A percentile compares a stretch with the other conserved stretches of the same genome.
These are phyloP conservation scores for Dugesia japonica DNA, from an alignment of 2,888 invertebrate genomes.

Conservation along the genomic window DNA sequence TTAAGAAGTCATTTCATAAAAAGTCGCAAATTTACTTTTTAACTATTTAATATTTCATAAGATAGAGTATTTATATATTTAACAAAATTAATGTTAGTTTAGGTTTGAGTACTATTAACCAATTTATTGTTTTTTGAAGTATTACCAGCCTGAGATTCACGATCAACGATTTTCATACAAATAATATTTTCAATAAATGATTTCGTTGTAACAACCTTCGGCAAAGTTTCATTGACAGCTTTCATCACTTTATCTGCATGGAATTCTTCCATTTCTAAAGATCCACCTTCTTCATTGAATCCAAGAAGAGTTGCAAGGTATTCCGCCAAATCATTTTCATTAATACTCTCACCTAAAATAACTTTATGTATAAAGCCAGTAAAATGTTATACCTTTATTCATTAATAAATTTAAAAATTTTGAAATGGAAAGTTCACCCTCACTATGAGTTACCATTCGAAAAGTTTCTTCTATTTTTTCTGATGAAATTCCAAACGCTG, in stretches of 20 bases:
- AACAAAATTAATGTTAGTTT: neutral
- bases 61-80: no score
- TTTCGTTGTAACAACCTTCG: neutral
- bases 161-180: constrained; percentile 7
- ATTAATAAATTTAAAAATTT: neutral
- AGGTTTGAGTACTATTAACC: neutral
- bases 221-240: neutral
- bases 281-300: constrained; percentile 45
- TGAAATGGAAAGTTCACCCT: constrained; percentile 35
- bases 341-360: constrained; percentile 46
- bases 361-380: neutral
- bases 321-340: constrained; percentile 46
- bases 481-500: constrained; percentile 46
- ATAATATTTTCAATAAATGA: constrained; percentile 1
- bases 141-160: neutral
- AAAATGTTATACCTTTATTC: neutral
- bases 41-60: no score
- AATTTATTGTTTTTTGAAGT: neutral
- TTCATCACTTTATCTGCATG: constrained; percentile 37
- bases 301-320: constrained; percentile 45
- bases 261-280: constrained; percentile 42
- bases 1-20: no score
- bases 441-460: constrained; percentile 40
- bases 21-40: no score
- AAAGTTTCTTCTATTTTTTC: constrained; percentile 44